Evolutionary conservation across 1,140 invertebrate genomes (phyloP).

Genomic region (Lineus longissimus): DNA sequence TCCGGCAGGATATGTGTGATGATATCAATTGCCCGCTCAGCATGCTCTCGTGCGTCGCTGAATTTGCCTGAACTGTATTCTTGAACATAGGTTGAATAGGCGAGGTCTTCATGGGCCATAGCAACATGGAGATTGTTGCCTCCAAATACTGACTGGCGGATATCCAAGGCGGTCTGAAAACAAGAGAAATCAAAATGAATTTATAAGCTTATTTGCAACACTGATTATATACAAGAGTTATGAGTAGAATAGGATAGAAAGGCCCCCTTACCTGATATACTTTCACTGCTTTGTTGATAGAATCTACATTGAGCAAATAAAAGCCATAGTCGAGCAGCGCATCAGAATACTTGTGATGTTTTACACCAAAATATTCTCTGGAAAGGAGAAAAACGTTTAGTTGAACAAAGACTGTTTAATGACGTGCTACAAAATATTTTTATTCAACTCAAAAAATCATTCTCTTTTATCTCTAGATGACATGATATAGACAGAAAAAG

Average conservation of each 20-base stretch:
- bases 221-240: too few relatives aligned
- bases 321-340: constrained; percentile 83
- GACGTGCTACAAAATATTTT: too few relatives aligned
- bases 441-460: too few relatives aligned
- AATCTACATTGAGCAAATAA: constrained; percentile 85
- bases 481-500: neutral
- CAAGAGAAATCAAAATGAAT: constrained; percentile 4
- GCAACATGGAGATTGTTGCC: constrained; percentile 81
- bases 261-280: constrained; percentile 67
- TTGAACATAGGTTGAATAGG: constrained; percentile 85
- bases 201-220: too few relatives aligned
- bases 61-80: constrained; percentile 87
- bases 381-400: constrained; percentile 14
- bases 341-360: constrained; percentile 78
- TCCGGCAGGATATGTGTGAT: constrained; percentile 72
- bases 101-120: constrained; percentile 81
- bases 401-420: neutral
- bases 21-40: constrained; percentile 76
- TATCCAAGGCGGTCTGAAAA: constrained; percentile 68
- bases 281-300: constrained; percentile 72
- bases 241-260: constrained; percentile 9
- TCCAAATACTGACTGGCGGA: constrained; percentile 74
- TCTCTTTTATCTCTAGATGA: too few relatives aligned
- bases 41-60: constrained; percentile 72
- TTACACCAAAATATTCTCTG: constrained; percentile 64